Base-by-base conservation (phyloP, 2,797 vertebrate genomes). In the Momotus momota region DNA sequence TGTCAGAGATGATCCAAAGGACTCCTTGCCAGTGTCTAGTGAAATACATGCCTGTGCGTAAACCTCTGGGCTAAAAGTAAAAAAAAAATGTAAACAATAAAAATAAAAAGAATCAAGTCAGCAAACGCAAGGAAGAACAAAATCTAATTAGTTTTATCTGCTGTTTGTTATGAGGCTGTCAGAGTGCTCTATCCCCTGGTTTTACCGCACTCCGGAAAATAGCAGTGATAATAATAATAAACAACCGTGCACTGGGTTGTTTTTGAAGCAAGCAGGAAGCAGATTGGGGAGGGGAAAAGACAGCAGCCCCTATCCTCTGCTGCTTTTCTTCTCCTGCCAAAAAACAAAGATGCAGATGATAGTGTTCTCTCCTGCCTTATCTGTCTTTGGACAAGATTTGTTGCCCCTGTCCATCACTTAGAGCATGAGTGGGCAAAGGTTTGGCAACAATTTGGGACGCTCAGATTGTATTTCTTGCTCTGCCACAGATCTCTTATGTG, bases 41-140 rank as follows among this genome's bases (percentile, higher is more conserved):
- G 90, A 94, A 97, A 94, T 70, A 93, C 93, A 80, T 27, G 78
- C 35, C 35, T 83, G 92, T 55, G 57, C 90, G 38, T 57, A 75
- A 94, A 90, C 61, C 81, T 58, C 86, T 74, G 89, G 82, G 71
- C 90, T 96, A 77, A 97, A 98, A 97, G 96, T 96, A 98, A 97
- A 97, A 88, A 97, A 97, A 97, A 97, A 88, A 97, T 97, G 94
- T 92, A 97, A 97, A 86, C 65, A 79, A 94, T 93, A 90, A 94
- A 94, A 84, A 72, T 70, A 58, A 69, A 67, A 60, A 90, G 8
- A 82, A 95, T 91, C 90, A 97, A 97, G 96, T 97, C 97, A 97
- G 97, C 94, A 97, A 96, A 93, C 71, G 92, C 48, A 79, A 81
- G 70, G 81, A 85, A 91, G 58, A 73, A 14, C n/a, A 65, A 89